phyloP scores from a whole-genome alignment of 2,113 vertebrate species.

The Tiliqua scincoides region DNA sequence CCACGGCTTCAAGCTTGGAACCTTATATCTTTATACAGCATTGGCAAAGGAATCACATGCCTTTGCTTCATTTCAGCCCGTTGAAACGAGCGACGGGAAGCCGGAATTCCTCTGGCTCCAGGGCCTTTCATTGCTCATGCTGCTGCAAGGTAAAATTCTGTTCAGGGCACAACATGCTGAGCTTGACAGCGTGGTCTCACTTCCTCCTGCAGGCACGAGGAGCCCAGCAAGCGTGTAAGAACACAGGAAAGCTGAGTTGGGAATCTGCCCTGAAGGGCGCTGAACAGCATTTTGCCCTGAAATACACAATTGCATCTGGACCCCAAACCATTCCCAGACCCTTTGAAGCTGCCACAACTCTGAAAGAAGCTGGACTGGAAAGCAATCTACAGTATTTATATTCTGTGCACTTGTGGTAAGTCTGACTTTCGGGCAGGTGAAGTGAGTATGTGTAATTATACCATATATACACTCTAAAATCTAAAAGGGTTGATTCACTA shows the following conservation, averaged over 20 bases:
- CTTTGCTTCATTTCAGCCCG: neutral
- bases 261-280: neutral
- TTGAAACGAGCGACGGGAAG: neutral
- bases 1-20: too few species aligned
- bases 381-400: neutral
- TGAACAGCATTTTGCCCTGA: slow-evolving; percentile 4
- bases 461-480: neutral
- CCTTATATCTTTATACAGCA: neutral
- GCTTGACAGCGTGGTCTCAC: neutral
- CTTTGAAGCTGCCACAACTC: neutral
- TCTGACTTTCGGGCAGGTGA: neutral
- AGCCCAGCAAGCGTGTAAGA: neutral
- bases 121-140: neutral
- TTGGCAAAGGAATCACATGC: neutral
- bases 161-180: neutral
- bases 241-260: neutral
- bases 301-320: neutral
- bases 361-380: neutral
- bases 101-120: neutral
- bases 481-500: too few species aligned
- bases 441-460: neutral
- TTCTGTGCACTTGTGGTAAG: neutral
- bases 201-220: neutral
- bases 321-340: neutral
- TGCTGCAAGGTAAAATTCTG: slow-evolving; percentile 2